These are phyloP conservation scores for Phodopus roborovskii DNA, from an alignment of 2,113 vertebrate species.

Conservation along the genomic window DNA sequence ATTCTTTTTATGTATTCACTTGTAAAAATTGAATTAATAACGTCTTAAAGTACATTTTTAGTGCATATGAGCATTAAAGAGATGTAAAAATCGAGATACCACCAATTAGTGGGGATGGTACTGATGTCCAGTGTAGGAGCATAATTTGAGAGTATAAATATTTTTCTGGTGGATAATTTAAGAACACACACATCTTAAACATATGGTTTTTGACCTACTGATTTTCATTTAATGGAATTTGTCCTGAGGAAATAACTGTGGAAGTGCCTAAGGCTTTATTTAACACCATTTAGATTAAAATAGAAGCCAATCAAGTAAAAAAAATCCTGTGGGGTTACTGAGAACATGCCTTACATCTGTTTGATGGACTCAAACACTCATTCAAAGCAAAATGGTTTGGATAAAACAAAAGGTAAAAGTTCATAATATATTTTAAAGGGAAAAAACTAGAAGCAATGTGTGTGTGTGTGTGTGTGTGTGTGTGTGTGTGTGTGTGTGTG, in stretches of 20 bases:
- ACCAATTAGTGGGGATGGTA: background rate
- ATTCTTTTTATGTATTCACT: background rate
- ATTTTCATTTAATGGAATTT: slow-evolving; percentile 10
- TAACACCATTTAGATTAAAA: background rate
- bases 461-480: background rate
- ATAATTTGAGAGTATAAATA: background rate
- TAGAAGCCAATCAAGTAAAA: slow-evolving; percentile 45
- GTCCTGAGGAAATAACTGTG: slow-evolving; percentile 6
- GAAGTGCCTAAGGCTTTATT: background rate
- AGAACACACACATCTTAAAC: background rate
- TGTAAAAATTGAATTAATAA: background rate
- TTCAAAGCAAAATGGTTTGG: background rate
- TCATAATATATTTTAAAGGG: background rate
- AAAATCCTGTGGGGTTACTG: background rate
- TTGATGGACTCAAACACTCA: background rate
- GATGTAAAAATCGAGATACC: background rate
- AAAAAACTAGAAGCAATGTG: background rate
- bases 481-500: no score
- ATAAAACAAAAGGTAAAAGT: background rate
- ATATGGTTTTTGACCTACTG: background rate
- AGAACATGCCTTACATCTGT: background rate
- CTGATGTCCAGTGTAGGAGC: no score
- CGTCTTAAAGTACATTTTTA: background rate
- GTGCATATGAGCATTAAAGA: background rate
- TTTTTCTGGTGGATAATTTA: background rate